Conservation (phyloP, 2,888 invertebrate species). For the Drosophila mimica region DNA sequence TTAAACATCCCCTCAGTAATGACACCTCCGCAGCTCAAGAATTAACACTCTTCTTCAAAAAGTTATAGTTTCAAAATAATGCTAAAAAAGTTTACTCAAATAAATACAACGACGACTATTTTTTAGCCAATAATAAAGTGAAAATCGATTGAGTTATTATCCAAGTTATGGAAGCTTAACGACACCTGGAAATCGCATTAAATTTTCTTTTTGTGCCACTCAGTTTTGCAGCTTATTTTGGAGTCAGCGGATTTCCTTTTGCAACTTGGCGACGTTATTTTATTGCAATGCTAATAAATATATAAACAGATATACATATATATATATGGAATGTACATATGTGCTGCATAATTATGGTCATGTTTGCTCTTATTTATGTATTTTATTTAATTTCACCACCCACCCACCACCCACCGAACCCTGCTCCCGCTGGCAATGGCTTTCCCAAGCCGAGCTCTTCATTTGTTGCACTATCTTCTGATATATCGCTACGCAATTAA, state of each 20-base stretch:
- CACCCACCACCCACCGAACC: neutral
- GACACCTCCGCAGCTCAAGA: neutral
- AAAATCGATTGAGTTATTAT: neutral
- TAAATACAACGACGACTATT: neutral
- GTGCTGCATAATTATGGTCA: neutral
- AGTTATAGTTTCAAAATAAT: neutral
- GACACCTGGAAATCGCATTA: neutral
- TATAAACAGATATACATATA: neutral
- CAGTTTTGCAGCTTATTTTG: neutral
- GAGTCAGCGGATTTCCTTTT: neutral
- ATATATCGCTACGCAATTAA: slow-evolving; percentile 77
- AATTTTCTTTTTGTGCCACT: neutral
- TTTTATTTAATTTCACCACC: slow-evolving; percentile 45
- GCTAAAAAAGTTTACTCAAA: neutral
- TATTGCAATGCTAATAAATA: slow-evolving; percentile 39
- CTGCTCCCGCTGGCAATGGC: neutral
- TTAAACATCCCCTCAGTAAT: neutral
- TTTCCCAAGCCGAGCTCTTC: neutral
- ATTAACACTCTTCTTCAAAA: neutral
- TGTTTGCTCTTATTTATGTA: slow-evolving; percentile 16
- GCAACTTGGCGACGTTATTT: slow-evolving; percentile 12
- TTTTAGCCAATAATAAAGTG: neutral
- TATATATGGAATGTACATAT: slow-evolving; percentile 27
- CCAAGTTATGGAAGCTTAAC: neutral
- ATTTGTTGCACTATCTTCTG: slow-evolving; percentile 64